Conservation (phyloP, 2,797 vertebrate genomes). For the Pyrrhura leucotis region DNA sequence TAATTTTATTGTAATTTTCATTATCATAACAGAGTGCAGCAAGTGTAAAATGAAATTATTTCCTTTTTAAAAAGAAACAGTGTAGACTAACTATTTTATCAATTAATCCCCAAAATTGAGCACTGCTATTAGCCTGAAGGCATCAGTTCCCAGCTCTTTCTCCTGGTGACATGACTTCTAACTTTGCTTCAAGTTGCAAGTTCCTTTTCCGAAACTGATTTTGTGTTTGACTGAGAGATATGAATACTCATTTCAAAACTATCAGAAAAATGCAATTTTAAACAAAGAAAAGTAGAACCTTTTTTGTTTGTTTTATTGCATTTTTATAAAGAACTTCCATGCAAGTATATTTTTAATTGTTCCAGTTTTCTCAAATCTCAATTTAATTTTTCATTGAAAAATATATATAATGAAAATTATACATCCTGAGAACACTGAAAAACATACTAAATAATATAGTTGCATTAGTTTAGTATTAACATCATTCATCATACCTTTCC, state of each 20-base stretch:
- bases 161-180: background rate
- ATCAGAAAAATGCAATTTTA: background rate
- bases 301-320: background rate
- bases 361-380: background rate
- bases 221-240: background rate
- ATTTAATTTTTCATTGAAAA: background rate
- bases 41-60: background rate
- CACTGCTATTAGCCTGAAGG: background rate
- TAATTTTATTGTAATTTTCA: background rate
- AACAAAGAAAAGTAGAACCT: background rate
- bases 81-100: background rate
- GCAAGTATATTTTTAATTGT: background rate
- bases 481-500: background rate
- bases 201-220: background rate
- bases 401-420: background rate
- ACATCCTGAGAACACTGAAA: background rate
- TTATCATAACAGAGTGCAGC: background rate
- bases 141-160: background rate
- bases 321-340: background rate
- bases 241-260: background rate
- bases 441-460: background rate
- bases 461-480: background rate
- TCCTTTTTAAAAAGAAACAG: background rate
- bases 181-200: background rate
- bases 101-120: background rate